phyloP scores from a whole-genome alignment of 1,140 invertebrate genomes.

The Sminthurides bifidus region DNA sequence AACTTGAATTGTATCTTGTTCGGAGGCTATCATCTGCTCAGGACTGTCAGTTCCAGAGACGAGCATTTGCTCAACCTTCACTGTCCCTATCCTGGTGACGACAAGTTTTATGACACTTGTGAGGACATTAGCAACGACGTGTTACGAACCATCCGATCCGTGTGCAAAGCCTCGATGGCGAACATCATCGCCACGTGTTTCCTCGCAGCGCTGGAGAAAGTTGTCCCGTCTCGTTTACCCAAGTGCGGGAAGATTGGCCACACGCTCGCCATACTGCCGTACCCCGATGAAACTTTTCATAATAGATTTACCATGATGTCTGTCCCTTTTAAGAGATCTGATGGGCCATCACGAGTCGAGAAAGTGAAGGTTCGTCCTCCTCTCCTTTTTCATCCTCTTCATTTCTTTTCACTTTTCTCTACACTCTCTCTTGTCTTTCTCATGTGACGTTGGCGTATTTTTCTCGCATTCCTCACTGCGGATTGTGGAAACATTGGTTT shows the following conservation, averaged over 20 bases:
- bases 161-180: background rate
- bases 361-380: background rate
- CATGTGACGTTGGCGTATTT: too few species aligned
- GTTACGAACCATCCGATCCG: background rate
- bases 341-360: background rate
- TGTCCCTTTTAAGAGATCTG: background rate
- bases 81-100: background rate
- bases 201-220: background rate
- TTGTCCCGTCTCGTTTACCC: background rate
- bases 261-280: background rate
- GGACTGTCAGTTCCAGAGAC: background rate
- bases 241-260: background rate
- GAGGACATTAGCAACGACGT: background rate
- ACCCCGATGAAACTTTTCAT: background rate
- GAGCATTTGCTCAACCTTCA: background rate
- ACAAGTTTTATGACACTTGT: background rate
- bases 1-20: slow-evolving; percentile 5
- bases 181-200: background rate
- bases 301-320: slow-evolving; percentile 4
- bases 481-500: background rate
- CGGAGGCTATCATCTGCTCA: slow-evolving; percentile 1
- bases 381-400: background rate
- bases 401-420: too few species aligned
- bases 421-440: too few species aligned
- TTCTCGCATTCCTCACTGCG: too few species aligned